A percentile compares a stretch with the other conserved stretches of the same genome.
Conservation (phyloP, 2,797 vertebrate genomes). For the Melanotaenia nigrans region DNA sequence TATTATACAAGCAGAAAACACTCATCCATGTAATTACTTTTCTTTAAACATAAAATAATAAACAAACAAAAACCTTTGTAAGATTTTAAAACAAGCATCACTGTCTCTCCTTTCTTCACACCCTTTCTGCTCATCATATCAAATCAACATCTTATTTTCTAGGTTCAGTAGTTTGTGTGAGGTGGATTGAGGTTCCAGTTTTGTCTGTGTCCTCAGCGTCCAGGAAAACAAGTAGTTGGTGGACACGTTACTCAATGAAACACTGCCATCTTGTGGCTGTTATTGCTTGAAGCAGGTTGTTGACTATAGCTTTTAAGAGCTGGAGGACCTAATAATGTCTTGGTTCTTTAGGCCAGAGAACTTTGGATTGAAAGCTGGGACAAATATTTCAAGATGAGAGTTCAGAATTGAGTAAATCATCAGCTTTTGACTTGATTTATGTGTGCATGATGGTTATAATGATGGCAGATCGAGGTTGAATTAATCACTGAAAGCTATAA, state of each 20-base stretch:
- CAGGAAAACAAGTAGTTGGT: conserved; percentile 14
- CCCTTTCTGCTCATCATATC: conserved; percentile 28
- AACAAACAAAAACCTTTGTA: background rate
- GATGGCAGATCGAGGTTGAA: background rate
- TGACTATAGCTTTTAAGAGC: background rate
- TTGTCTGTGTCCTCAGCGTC: conserved; percentile 19
- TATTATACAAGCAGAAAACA: background rate
- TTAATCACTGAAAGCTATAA: background rate
- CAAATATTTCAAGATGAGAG: conserved; percentile 2
- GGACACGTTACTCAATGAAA: conserved; percentile 48
- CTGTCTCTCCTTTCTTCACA: conserved; percentile 1
- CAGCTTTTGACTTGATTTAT: background rate
- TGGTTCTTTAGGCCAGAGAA: conserved; percentile 7
- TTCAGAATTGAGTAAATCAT: background rate
- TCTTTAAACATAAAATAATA: background rate
- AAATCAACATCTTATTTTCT: conserved; percentile 40
- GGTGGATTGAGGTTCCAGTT: conserved; percentile 27
- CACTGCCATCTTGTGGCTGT: conserved; percentile 70
- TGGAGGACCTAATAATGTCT: conserved; percentile 25
- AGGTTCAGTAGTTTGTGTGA: conserved; percentile 34
- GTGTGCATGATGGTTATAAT: background rate
- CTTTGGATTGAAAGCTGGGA: background rate
- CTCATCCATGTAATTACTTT: too few relatives aligned
- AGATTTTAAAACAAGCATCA: background rate
- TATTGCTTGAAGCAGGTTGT: conserved; percentile 22